These are phyloP conservation scores for Cheilosia pagana DNA, from an alignment of 2,888 invertebrate genomes.

Conservation along the genomic window DNA sequence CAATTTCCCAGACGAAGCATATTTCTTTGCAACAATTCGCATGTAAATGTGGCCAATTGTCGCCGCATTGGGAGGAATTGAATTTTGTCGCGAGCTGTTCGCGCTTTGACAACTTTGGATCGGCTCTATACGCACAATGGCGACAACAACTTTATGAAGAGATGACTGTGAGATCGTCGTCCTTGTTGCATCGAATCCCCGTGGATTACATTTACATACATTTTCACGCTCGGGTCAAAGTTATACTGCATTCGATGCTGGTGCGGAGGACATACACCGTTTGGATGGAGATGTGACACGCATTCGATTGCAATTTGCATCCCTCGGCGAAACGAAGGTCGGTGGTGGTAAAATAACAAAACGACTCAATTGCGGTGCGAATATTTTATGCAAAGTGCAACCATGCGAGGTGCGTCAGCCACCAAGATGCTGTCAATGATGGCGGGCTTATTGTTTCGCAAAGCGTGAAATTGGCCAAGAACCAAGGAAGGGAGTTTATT, in stretches of 20 bases:
- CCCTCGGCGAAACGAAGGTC: slow-evolving; percentile 8
- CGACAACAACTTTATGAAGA: slow-evolving; percentile 16
- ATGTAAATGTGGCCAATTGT: slow-evolving; percentile 63
- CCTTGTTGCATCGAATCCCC: slow-evolving; percentile 17
- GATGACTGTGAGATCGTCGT: slow-evolving; percentile 16
- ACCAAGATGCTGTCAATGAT: slow-evolving; percentile 34
- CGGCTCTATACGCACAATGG: background rate
- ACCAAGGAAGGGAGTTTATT: slow-evolving; percentile 22
- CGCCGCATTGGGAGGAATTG: slow-evolving; percentile 36
- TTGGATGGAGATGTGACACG: slow-evolving; percentile 27
- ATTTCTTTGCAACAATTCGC: slow-evolving; percentile 43
- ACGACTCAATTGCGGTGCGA: slow-evolving; percentile 57
- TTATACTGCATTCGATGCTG: slow-evolving; percentile 1
- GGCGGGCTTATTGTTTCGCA: slow-evolving; percentile 38
- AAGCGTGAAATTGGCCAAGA: slow-evolving; percentile 7
- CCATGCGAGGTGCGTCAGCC: slow-evolving; percentile 44
- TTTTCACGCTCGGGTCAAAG: slow-evolving; percentile 49
- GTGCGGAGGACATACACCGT: background rate
- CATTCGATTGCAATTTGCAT: slow-evolving; percentile 31
- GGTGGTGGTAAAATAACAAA: slow-evolving; percentile 9
- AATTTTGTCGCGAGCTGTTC: background rate
- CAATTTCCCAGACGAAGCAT: slow-evolving; percentile 46
- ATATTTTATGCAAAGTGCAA: slow-evolving; percentile 63
- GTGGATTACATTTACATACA: slow-evolving; percentile 58
- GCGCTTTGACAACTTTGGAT: slow-evolving; percentile 14